phyloP scores from a whole-genome alignment of 2,797 vertebrate species.

The Sylvia borin region DNA sequence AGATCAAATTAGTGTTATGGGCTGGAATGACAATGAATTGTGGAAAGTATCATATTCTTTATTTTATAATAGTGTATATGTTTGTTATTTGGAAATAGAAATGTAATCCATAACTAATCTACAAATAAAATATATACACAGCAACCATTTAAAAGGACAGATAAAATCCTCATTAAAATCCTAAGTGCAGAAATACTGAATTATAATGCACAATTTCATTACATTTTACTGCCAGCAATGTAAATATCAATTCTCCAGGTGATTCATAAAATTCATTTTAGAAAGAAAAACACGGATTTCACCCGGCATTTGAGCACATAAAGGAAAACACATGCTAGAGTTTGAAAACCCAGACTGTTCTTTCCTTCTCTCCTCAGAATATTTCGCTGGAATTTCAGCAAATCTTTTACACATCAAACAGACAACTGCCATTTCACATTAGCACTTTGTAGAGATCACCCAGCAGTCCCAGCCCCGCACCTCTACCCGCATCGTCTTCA shows the following conservation, averaged over 20 bases:
- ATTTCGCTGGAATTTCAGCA: slow-evolving; percentile 48
- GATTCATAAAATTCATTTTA: slow-evolving; percentile 66
- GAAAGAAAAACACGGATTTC: slow-evolving; percentile 58
- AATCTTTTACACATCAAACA: slow-evolving; percentile 41
- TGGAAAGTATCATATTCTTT: slow-evolving; percentile 12
- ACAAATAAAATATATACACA: slow-evolving; percentile 69
- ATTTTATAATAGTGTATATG: background rate
- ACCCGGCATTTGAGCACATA: slow-evolving; percentile 37
- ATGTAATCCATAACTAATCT: slow-evolving; percentile 60
- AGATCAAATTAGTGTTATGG: slow-evolving; percentile 42
- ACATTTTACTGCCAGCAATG: slow-evolving; percentile 59
- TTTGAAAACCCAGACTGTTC: slow-evolving; percentile 12
- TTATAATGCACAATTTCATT: slow-evolving; percentile 69
- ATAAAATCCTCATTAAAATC: slow-evolving; percentile 70
- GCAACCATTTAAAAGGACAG: slow-evolving; percentile 61
- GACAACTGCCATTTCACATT: slow-evolving; percentile 8
- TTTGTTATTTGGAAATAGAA: slow-evolving; percentile 65
- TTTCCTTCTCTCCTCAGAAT: slow-evolving; percentile 34
- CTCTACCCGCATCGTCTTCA: background rate
- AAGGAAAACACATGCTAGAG: slow-evolving; percentile 53
- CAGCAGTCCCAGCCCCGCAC: background rate
- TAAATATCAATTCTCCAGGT: slow-evolving; percentile 69
- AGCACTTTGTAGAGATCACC: slow-evolving; percentile 13
- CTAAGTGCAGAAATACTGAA: slow-evolving; percentile 72
- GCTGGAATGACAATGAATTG: slow-evolving; percentile 6